A percentile compares a stretch with the other conserved stretches of the same genome.
phyloP scores from a whole-genome alignment of 2,113 vertebrate species.

The Thunnus thynnus region DNA sequence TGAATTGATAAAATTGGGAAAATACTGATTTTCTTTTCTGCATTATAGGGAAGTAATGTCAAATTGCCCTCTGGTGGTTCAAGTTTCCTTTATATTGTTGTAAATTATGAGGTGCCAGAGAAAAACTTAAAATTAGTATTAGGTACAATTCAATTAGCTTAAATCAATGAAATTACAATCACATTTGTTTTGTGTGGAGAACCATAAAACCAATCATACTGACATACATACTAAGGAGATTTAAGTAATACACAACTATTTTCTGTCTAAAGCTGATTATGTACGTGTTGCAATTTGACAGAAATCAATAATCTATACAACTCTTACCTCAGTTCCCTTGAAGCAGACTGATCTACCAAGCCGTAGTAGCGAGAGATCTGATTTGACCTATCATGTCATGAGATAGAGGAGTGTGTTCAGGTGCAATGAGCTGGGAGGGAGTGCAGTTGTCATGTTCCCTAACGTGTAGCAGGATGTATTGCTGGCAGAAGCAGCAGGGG shows the following conservation, averaged over 20 bases:
- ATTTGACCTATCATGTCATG: slow-evolving; percentile 69
- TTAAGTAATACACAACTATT: no score
- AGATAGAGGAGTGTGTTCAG: slow-evolving; percentile 68
- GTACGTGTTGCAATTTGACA: slow-evolving; percentile 12
- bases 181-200: background rate
- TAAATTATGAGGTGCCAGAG: background rate
- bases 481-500: slow-evolving; percentile 77
- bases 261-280: background rate
- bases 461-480: slow-evolving; percentile 82
- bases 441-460: slow-evolving; percentile 81
- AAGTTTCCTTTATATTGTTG: background rate
- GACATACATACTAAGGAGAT: background rate
- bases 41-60: background rate
- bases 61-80: background rate
- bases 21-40: background rate
- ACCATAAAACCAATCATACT: background rate
- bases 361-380: slow-evolving; percentile 36
- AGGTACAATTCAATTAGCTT: background rate
- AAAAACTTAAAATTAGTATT: background rate
- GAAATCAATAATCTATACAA: slow-evolving; percentile 24
- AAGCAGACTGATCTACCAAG: slow-evolving; percentile 38
- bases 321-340: slow-evolving; percentile 4
- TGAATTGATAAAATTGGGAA: background rate
- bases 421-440: slow-evolving; percentile 77
- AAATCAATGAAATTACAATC: background rate